phyloP scores from a whole-genome alignment of 2,888 invertebrate genomes.

The Standfussiana lucernea region DNA sequence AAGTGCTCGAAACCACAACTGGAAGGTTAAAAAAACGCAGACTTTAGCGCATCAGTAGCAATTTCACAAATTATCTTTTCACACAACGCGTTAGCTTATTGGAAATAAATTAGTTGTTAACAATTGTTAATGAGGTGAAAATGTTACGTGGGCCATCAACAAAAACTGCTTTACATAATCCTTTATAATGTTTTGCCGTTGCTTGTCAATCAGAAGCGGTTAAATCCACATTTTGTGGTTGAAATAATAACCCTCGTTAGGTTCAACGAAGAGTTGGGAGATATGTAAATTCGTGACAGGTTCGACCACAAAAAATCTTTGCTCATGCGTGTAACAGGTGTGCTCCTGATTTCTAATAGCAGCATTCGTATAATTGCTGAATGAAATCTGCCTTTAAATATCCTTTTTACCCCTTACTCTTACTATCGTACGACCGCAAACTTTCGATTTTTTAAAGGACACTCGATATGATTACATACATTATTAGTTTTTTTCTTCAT shows the following conservation, averaged over 20 bases:
- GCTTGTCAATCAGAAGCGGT: conserved; percentile 87
- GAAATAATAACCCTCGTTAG: conserved; percentile 89
- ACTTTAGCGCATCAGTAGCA: conserved; percentile 63
- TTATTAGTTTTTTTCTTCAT: conserved; percentile 51
- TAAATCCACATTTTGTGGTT: conserved; percentile 87
- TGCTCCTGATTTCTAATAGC: conserved; percentile 86
- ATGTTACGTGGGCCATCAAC: conserved; percentile 75
- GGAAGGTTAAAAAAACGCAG: conserved; percentile 52
- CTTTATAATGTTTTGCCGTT: conserved; percentile 78
- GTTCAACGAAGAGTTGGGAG: conserved; percentile 83
- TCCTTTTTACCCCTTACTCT: conserved; percentile 77
- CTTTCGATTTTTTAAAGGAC: conserved; percentile 82
- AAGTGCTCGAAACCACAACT: conserved; percentile 39
- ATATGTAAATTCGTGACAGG: conserved; percentile 89
- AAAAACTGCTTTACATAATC: conserved; percentile 77
- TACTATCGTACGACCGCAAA: conserved; percentile 77
- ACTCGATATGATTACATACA: conserved; percentile 59
- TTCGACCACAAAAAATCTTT: conserved; percentile 84
- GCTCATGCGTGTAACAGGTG: conserved; percentile 87
- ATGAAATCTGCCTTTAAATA: conserved; percentile 77
- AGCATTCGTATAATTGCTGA: conserved; percentile 80
- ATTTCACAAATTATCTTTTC: conserved; percentile 73
- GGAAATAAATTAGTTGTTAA: conserved; percentile 80
- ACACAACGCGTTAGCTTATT: conserved; percentile 73
- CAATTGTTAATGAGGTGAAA: conserved; percentile 85